These are phyloP conservation scores for Argyrosomus japonicus DNA, from an alignment of 2,113 vertebrate species.

Conservation along the genomic window DNA sequence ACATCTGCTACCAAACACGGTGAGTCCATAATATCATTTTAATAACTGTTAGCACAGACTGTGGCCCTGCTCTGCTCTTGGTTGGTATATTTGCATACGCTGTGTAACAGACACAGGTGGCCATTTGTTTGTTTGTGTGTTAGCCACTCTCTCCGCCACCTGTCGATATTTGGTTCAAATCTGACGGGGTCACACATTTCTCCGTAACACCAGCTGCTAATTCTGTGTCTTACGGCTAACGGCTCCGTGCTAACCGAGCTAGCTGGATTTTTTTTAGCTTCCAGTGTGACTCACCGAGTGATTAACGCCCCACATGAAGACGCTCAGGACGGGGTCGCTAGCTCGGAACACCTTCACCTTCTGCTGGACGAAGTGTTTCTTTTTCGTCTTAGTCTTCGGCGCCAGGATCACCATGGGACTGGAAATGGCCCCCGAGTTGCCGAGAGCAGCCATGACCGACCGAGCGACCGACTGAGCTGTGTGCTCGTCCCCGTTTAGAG, in stretches of 20 bases:
- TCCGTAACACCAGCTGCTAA: constrained; percentile 5
- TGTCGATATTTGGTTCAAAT: background rate
- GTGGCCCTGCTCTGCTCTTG: background rate
- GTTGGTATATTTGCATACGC: background rate
- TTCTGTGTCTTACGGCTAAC: constrained; percentile 7
- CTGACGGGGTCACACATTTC: background rate
- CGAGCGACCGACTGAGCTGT: background rate
- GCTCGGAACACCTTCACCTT: constrained; percentile 94
- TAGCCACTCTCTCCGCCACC: background rate
- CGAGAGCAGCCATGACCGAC: constrained; percentile 82
- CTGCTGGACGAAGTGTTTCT: constrained; percentile 96
- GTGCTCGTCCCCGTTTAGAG: constrained; percentile 19
- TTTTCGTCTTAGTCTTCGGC: constrained; percentile 92
- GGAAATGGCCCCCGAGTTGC: constrained; percentile 78
- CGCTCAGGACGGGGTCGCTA: constrained; percentile 91
- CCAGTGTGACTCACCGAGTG: constrained; percentile 88
- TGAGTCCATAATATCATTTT: background rate
- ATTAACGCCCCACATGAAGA: constrained; percentile 95
- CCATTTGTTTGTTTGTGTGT: background rate
- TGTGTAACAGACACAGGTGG: background rate
- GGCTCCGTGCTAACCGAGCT: constrained; percentile 18
- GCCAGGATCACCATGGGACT: constrained; percentile 86
- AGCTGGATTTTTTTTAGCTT: constrained; percentile 51
- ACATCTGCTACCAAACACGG: background rate
- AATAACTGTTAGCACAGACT: background rate